phyloP scores from a whole-genome alignment of 2,888 invertebrate genomes.

The Noctua fimbriata region DNA sequence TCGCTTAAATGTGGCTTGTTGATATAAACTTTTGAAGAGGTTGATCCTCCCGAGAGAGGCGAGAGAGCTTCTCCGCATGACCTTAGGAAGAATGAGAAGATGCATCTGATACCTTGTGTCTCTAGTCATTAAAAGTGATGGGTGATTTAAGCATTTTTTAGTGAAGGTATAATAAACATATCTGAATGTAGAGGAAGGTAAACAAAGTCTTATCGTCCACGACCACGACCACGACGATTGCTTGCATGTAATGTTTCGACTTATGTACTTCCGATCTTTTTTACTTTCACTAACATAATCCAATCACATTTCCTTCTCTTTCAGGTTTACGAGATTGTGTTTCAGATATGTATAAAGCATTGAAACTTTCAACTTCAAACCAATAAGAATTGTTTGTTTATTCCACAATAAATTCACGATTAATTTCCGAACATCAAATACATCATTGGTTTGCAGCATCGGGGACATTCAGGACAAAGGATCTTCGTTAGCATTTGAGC shows the following conservation, averaged over 20 bases:
- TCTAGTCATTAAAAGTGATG: no score
- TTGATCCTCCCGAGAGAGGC: background rate
- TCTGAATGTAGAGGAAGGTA: background rate
- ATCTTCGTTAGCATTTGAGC: constrained; percentile 13
- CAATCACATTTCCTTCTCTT: background rate
- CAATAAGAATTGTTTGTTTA: constrained; percentile 17
- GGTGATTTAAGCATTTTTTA: background rate
- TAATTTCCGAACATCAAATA: constrained; percentile 7
- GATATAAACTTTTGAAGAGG: background rate
- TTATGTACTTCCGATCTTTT: background rate
- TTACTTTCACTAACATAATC: background rate
- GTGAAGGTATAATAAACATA: background rate
- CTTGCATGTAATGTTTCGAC: no score
- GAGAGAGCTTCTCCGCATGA: background rate
- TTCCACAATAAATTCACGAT: constrained; percentile 19
- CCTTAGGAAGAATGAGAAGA: background rate
- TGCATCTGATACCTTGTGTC: background rate
- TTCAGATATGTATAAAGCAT: background rate
- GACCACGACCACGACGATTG: no score
- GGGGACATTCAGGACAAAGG: constrained; percentile 1
- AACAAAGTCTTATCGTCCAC: background rate
- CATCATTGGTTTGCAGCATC: constrained; percentile 6
- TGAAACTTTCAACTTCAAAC: background rate
- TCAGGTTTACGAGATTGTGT: background rate
- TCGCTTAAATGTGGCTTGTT: background rate